phyloP scores from a whole-genome alignment of 1,140 invertebrate species.

The Bradynema listronoti region DNA sequence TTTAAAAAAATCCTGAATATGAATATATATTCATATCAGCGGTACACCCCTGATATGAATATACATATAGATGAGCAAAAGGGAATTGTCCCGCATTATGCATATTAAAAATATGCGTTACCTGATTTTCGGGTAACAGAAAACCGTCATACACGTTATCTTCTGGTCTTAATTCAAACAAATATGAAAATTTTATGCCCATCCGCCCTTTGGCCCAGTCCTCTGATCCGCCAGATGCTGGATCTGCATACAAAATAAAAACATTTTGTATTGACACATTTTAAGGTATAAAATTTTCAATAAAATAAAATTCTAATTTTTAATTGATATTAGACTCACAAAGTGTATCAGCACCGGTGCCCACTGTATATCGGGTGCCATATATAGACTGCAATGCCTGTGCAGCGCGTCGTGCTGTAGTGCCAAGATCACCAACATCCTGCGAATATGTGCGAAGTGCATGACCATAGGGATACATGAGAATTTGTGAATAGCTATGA shows the following conservation, averaged over 20 bases:
- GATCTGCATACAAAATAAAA: no score
- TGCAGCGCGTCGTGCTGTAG: slow-evolving; percentile 48
- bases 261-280: no score
- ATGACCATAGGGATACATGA: slow-evolving; percentile 58
- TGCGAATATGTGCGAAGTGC: slow-evolving; percentile 54
- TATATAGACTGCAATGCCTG: slow-evolving; percentile 51
- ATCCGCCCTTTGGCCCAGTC: slow-evolving; percentile 72
- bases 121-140: slow-evolving; percentile 66
- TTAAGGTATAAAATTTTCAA: no score
- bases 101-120: slow-evolving; percentile 15
- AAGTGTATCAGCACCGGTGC: slow-evolving; percentile 55
- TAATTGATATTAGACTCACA: slow-evolving; percentile 28
- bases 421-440: slow-evolving; percentile 50
- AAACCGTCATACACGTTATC: slow-evolving; percentile 81
- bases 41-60: no score
- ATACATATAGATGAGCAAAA: no score
- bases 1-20: no score
- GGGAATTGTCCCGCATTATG: no score
- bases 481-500: slow-evolving; percentile 55
- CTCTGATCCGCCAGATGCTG: slow-evolving; percentile 60
- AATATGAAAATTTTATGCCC: slow-evolving; percentile 76
- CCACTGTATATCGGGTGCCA: slow-evolving; percentile 54
- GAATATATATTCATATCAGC: no score
- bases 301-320: slow-evolving; percentile 15
- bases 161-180: slow-evolving; percentile 70